Evolutionary conservation across 2,113 vertebrate species (phyloP).

Genomic region (Xenopus tropicalis): UCB_Xtro_10.0 CM004446.2:84633501-84634000

Average conservation of each 20-base stretch:
- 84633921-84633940: not conserved
- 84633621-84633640: slow-evolving; percentile 97
- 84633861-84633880: not conserved
- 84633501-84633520: too few relatives aligned
- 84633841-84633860: slow-evolving; percentile 1
- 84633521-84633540: slow-evolving; percentile 77
- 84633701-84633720: not conserved
- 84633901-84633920: not conserved
- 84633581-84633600: slow-evolving; percentile 98
- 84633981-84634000: too few relatives aligned
- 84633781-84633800: slow-evolving; percentile 96
- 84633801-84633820: slow-evolving; percentile 94
- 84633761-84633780: slow-evolving; percentile 95
- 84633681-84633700: not conserved
- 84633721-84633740: slow-evolving; percentile 76
- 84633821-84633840: slow-evolving; percentile 97
- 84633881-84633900: not conserved
- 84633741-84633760: slow-evolving; percentile 97
- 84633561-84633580: slow-evolving; percentile 96
- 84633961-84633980: too few relatives aligned
- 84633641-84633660: slow-evolving; percentile 79
- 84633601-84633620: slow-evolving; percentile 97
- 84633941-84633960: too few relatives aligned
- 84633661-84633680: not conserved
- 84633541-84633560: slow-evolving; percentile 98